Evolutionary conservation across 2,797 vertebrate species (phyloP), one percentile per base, ranked within the genome.

Genomic region (Darevskia mixta): DNA sequence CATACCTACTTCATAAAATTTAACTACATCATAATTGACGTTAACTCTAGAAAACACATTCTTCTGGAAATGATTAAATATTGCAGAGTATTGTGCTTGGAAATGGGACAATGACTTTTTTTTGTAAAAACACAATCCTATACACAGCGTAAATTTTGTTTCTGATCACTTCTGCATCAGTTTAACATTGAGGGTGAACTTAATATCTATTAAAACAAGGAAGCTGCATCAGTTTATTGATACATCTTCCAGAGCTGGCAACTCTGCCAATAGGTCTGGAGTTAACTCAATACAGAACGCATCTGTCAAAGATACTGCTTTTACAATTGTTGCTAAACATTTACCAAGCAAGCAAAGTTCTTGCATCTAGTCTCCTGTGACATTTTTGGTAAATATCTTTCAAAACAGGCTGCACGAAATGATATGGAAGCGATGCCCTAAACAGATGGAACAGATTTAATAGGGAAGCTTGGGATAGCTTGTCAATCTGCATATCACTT

Each of bases 391-490:
- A 87, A 88, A 73, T 92, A 83, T 72, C n/a, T 38, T 86, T 71
- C 66, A 73, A 73, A 90, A 27, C 11, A 86, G 85, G 64, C 15
- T 88, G 7, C 29, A 29, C 0, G 27, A 82, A 20, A 77, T 8
- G 58, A 61, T 38, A 69, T 2, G 3, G 27, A 91, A 89, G 13
- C 5, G 6, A 0, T 92, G 29, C 72, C 18, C n/a, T 41, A 87
- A 88, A 35, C 61, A 88, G 78, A 55, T 0, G 3, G 76, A 92
- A 5, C 8, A 79, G 8, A 45, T 89, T 89, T 90, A 90, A 89
- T 75, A 80, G 77, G 61, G 80, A 85, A 91, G 75, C 23, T 55
- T 86, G 82, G 76, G 82, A 80, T 88, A 90, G 45, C 43, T 92
- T 41, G 20, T 73, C 4, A 84, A 20, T 15, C 80, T 87, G 49